Evolutionary conservation across 2,113 vertebrate species (phyloP), one percentile per base, ranked within the genome.

Genomic region (Malurus alboscapulatus): DNA sequence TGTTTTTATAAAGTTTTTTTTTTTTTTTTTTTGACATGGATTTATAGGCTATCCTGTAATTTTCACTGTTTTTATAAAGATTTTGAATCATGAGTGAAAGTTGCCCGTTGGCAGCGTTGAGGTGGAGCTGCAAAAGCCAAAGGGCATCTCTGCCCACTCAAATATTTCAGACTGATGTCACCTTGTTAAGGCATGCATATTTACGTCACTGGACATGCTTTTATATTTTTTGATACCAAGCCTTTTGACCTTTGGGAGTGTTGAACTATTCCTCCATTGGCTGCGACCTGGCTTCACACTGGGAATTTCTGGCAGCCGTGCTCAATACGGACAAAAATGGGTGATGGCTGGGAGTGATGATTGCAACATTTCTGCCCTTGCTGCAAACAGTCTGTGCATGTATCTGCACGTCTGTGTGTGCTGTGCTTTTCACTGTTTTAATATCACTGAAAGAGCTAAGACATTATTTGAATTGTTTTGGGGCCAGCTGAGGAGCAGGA

Each of bases 191-290:
- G 75, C 95, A 96, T 29, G 84, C 34, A 32, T 58, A 71, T 94
- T 92, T 95, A 95, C 77, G 90, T 96, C 95, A 96, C 87, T 76
- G 48, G 9, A 45, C 65, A 88, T 69, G 78, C 94, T 94, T 93
- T 95, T 88, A 72, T 94, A 92, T 93, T 95, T 94, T 96, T 96
- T 95, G 95, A 87, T 95, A 89, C 72, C 2, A 58, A 95, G 88
- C 90, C 87, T 97, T 93, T 87, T 96, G 95, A 97, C 94, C 94
- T 96, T 95, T 94, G 85, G 63, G 88, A 86, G 72, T 27, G 47
- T 85, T 94, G 88, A 92, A 94, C 87, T 96, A 4, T 94, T 96
- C 87, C 90, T 93, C 27, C 72, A 25, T 84, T 96, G 96, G 93
- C 89, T 84, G 34, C 1, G 5, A 94, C 84, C 57, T 90, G 53